These are phyloP conservation scores for Drosophila nikananu DNA, from an alignment of 1,140 invertebrate species.

Conservation along the genomic window DNA sequence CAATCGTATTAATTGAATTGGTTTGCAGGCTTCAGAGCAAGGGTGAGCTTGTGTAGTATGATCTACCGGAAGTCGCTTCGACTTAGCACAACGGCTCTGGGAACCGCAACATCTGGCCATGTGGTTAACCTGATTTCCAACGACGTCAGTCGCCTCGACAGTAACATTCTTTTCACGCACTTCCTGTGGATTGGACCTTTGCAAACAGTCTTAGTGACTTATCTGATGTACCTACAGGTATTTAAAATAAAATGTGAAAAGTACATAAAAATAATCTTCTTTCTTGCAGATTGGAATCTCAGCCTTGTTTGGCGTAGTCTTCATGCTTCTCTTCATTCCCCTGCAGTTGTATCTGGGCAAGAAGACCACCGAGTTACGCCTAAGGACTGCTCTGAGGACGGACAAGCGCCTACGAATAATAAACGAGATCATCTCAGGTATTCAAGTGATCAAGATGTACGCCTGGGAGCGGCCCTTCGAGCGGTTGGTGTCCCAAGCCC, in stretches of 20 bases:
- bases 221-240: slow-evolving; percentile 90
- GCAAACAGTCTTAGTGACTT: slow-evolving; percentile 91
- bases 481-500: slow-evolving; percentile 87
- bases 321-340: slow-evolving; percentile 93
- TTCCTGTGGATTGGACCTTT: slow-evolving; percentile 93
- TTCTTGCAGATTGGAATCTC: slow-evolving; percentile 88
- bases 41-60: slow-evolving; percentile 91
- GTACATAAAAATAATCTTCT: too few species aligned
- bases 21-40: slow-evolving; percentile 88
- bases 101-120: slow-evolving; percentile 93
- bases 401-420: slow-evolving; percentile 94
- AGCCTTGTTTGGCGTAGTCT: slow-evolving; percentile 91
- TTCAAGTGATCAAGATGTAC: slow-evolving; percentile 97
- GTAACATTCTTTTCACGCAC: slow-evolving; percentile 89
- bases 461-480: slow-evolving; percentile 93
- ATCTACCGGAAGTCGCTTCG: slow-evolving; percentile 92
- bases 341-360: slow-evolving; percentile 93
- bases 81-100: slow-evolving; percentile 89
- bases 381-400: slow-evolving; percentile 89
- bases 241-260: too few species aligned
- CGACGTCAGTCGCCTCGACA: slow-evolving; percentile 92
- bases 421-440: slow-evolving; percentile 95
- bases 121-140: slow-evolving; percentile 97
- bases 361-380: slow-evolving; percentile 88
- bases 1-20: too few species aligned